A percentile compares a stretch with the other conserved stretches of the same genome.
Conservation (phyloP, 2,797 vertebrate species). For the Menidia menidia region DNA sequence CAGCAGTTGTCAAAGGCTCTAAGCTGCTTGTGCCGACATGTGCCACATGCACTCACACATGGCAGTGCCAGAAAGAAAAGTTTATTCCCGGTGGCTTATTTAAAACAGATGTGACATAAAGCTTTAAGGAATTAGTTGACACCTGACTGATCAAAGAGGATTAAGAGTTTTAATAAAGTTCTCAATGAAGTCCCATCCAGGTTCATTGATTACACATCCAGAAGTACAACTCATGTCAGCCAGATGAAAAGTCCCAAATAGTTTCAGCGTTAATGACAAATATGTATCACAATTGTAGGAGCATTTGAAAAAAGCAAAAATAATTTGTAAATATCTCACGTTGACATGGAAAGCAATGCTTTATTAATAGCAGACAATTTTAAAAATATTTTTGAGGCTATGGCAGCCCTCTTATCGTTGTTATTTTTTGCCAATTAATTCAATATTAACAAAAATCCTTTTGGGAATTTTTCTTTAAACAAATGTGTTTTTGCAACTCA, state of each 20-base stretch:
- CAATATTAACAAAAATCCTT: too few species aligned
- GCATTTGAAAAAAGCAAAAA: too few species aligned
- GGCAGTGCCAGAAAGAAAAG: constrained; percentile 2
- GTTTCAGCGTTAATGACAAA: too few species aligned
- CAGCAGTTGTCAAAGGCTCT: constrained; percentile 59
- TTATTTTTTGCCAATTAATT: too few species aligned
- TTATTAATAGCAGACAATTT: too few species aligned
- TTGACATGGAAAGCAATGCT: too few species aligned
- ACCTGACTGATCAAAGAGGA: not conserved
- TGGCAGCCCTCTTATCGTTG: too few species aligned
- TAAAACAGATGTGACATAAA: not conserved
- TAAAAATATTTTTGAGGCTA: too few species aligned
- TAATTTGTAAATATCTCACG: too few species aligned
- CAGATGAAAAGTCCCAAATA: not conserved
- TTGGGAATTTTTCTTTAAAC: too few species aligned
- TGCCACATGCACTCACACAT: constrained; percentile 6
- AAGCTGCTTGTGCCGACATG: constrained; percentile 36
- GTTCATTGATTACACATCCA: not conserved
- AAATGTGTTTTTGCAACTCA: too few species aligned
- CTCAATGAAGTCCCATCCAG: not conserved
- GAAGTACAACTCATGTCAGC: not conserved
- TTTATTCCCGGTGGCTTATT: not conserved
- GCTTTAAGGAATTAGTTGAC: not conserved
- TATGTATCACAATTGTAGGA: too few species aligned
- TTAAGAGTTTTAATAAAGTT: constrained; percentile 6